Conservation (phyloP, 2,113 vertebrate genomes). For the Chamaetylas fuelleborni region DNA sequence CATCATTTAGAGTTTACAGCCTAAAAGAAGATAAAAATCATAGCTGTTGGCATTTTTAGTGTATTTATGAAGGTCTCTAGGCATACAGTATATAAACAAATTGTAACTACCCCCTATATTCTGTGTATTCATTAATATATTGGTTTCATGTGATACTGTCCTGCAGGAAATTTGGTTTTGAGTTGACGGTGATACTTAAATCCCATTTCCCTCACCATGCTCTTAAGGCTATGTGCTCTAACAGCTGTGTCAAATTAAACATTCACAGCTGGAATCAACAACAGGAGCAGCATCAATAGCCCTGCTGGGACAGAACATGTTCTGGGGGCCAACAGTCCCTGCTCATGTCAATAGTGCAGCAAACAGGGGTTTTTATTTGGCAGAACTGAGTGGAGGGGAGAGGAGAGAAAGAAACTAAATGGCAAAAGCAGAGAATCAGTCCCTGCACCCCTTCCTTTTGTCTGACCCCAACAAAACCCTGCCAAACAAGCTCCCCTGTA, state of each 20-base stretch:
- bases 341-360: not conserved
- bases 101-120: not conserved
- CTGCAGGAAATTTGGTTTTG: not conserved
- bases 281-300: not conserved
- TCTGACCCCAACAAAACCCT: not conserved
- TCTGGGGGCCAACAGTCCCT: not conserved
- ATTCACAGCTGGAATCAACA: not conserved
- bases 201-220: not conserved
- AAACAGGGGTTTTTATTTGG: not conserved
- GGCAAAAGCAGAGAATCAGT: not conserved
- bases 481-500: not conserved
- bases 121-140: not conserved
- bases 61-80: not conserved
- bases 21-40: not conserved
- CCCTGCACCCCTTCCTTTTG: not conserved
- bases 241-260: not conserved
- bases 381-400: not conserved
- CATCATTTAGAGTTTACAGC: not conserved
- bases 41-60: not conserved
- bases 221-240: not conserved
- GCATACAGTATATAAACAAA: not conserved
- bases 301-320: not conserved
- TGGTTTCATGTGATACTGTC: not conserved
- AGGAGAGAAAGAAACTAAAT: not conserved
- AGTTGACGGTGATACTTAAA: slow-evolving; percentile 8